Evolutionary conservation across 2,113 vertebrate species (phyloP), one percentile per base, ranked within the genome.

Genomic region (Centropristis striata): DNA sequence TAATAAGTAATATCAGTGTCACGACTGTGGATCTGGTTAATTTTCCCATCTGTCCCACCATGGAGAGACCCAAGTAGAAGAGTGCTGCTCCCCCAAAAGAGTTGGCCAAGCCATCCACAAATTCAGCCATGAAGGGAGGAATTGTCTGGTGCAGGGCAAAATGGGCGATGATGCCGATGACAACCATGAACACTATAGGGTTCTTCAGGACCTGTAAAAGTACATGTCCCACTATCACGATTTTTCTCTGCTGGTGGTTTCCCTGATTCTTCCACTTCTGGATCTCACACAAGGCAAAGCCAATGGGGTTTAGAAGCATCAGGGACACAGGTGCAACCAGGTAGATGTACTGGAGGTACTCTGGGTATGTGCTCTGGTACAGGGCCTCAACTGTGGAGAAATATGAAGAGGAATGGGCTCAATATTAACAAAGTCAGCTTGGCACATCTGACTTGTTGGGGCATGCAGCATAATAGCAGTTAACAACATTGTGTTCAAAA

Each of bases 331-430:
- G 98, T 51, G 98, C 98, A 74, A 99, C 97, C 94, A 99, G 93
- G 90, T 99, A 99, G 92, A 99, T 98, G 86, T 99, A 99, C 94
- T 99, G 97, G 28, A 99, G 96, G 92, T 99, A 99, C 70, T 99
- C 96, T 51, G 98, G 98, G 61, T 98, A 95, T 44, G 97, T 98
- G 76, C 93, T 96, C 88, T 96, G 91, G 94, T 99, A 99, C 32
- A 99, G 94, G 91, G 98, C 98, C 93, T 98, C 96, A 91, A 98
- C 98, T 99, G 95, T 39, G 92, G 95, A 90, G 86, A 32, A 32
- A 71, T 4, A 66, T 83, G 20, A 83, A 91, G 51, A 41, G 39
- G 89, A 82, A 90, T 10, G 8, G n/a, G 14, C 28, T 68, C 42
- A 65, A 36, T 15, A 36, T 39, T 27, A 50, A 44, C 37, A 23